phyloP scores from a whole-genome alignment of 2,113 vertebrate genomes.

The Nestor notabilis region DNA sequence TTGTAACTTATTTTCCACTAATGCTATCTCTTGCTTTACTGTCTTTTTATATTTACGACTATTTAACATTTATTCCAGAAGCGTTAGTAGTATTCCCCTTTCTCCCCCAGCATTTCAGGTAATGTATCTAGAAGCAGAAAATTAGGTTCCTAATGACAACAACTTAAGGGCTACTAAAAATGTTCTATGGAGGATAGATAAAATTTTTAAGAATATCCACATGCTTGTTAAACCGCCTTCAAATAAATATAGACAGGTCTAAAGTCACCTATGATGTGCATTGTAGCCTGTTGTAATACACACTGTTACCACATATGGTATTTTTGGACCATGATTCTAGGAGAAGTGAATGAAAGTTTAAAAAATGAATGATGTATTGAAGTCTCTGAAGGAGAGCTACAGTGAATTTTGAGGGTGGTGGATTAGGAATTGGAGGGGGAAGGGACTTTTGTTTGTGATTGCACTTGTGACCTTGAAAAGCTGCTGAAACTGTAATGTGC shows the following conservation, averaged over 20 bases:
- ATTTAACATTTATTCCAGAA: neutral
- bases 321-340: neutral
- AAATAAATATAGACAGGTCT: neutral
- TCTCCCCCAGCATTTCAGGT: neutral
- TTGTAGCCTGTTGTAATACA: neutral
- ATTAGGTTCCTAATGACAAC: neutral
- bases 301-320: accelerated
- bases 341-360: neutral
- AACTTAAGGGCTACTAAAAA: neutral
- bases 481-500: neutral
- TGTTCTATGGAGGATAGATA: neutral
- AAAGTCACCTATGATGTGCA: neutral
- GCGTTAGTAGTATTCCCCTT: neutral
- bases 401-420: neutral
- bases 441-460: neutral
- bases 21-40: neutral
- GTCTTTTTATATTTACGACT: neutral
- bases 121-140: neutral
- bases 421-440: neutral
- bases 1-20: neutral
- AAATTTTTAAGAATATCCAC: neutral
- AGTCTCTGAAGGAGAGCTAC: neutral
- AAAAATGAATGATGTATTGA: neutral
- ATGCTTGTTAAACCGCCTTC: neutral
- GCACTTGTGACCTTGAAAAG: slow-evolving; percentile 26